phyloP scores from a whole-genome alignment of 2,797 vertebrate species.

The Taenioides sp. region DNA sequence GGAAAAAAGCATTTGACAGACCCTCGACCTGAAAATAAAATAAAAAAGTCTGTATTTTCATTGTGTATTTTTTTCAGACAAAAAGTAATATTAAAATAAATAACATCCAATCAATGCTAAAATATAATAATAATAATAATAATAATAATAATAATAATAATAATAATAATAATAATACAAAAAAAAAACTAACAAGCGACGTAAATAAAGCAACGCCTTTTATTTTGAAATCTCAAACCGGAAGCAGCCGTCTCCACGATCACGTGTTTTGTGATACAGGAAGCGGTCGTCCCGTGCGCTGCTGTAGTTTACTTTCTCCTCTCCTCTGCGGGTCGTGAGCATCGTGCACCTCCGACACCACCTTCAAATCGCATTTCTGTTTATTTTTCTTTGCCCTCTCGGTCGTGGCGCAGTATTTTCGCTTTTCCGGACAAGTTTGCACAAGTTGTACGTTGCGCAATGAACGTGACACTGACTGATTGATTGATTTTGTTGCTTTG shows the following conservation, averaged over 20 bases:
- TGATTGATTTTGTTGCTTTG: conserved; percentile 35
- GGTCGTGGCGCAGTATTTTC: conserved; percentile 2
- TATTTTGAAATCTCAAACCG: not conserved
- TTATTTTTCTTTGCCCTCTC: conserved; percentile 2
- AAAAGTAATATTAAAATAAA: no score
- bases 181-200: no score
- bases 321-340: not conserved
- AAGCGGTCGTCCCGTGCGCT: not conserved
- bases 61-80: no score
- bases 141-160: no score
- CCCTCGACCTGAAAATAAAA: no score
- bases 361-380: not conserved
- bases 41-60: no score
- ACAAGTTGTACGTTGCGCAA: conserved; percentile 32
- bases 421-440: not conserved
- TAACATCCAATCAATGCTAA: no score
- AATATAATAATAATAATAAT: no score
- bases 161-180: no score
- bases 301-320: not conserved
- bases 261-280: not conserved
- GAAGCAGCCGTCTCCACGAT: not conserved
- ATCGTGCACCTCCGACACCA: not conserved
- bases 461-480: conserved; percentile 44
- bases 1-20: no score
- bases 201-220: not conserved